phyloP scores from a whole-genome alignment of 1,140 invertebrate species.

The Conus betulinus region DNA sequence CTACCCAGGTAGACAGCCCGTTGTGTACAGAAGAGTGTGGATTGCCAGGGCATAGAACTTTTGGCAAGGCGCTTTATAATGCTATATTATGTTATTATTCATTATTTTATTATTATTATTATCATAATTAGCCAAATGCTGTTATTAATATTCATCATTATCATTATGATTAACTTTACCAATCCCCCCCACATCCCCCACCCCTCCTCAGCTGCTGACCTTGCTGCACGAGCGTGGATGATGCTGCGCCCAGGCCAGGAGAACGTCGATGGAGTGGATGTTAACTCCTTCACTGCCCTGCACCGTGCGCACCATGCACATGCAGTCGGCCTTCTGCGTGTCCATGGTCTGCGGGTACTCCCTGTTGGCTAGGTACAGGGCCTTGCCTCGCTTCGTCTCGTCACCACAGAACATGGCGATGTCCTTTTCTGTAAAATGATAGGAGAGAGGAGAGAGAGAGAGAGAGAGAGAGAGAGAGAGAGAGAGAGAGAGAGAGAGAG shows the following conservation, averaged over 20 bases:
- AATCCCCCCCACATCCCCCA: background rate
- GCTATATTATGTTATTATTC: too few species aligned
- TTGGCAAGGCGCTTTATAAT: too few species aligned
- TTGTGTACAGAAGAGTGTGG: too few species aligned
- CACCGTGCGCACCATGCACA: conserved; percentile 52
- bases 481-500: conserved; percentile 2
- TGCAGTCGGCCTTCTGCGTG: conserved; percentile 39
- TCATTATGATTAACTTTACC: too few species aligned
- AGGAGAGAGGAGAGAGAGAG: background rate
- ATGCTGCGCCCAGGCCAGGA: conserved; percentile 50
- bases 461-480: conserved; percentile 22
- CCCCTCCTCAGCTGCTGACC: background rate
- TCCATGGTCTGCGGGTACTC: conserved; percentile 57
- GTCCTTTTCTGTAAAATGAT: conserved; percentile 47
- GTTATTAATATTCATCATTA: too few species aligned
- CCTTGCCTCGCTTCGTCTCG: conserved; percentile 52
- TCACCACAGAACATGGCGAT: conserved; percentile 56
- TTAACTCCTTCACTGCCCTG: conserved; percentile 44
- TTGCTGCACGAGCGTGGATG: conserved; percentile 31
- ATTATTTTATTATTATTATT: too few species aligned
- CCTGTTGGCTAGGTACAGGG: conserved; percentile 56
- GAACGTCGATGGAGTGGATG: conserved; percentile 60
- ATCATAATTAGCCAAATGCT: too few species aligned
- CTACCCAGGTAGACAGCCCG: too few species aligned
- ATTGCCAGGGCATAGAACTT: too few species aligned